These are phyloP conservation scores for Drosophila gunungcola DNA, from an alignment of 1,140 invertebrate species.

Conservation along the genomic window DNA sequence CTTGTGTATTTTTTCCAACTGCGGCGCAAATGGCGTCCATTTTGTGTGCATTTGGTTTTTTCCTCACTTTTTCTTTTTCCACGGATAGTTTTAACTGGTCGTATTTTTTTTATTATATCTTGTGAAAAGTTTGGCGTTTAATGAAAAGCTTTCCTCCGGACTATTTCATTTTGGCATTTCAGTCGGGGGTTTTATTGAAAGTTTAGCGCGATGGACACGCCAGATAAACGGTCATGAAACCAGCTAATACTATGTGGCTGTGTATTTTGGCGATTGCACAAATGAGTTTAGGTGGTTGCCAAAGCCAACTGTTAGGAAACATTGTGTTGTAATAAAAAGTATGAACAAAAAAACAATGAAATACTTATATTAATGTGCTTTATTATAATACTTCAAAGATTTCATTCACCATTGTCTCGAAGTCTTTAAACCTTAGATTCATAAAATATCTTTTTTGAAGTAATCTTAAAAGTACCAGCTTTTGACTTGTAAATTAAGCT, in stretches of 20 bases:
- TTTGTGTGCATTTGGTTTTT: conserved; percentile 22
- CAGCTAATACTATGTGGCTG: conserved; percentile 2
- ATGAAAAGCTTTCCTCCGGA: conserved; percentile 42
- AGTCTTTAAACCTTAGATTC: no score
- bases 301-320: background rate
- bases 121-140: conserved; percentile 49
- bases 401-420: no score
- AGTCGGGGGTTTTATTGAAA: conserved; percentile 17
- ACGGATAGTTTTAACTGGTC: conserved; percentile 35
- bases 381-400: no score
- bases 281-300: background rate
- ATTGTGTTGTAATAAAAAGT: no score
- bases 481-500: conserved; percentile 30
- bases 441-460: background rate
- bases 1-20: conserved; percentile 45
- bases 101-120: conserved; percentile 43
- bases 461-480: background rate
- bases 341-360: no score
- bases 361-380: no score
- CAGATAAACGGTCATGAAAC: conserved; percentile 26
- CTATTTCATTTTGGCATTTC: conserved; percentile 44
- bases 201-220: conserved; percentile 26
- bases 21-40: conserved; percentile 46
- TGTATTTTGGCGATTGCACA: conserved; percentile 7
- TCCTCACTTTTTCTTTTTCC: conserved; percentile 7